phyloP scores from a whole-genome alignment of 2,888 invertebrate genomes.

The Drosophila leonis region DNA sequence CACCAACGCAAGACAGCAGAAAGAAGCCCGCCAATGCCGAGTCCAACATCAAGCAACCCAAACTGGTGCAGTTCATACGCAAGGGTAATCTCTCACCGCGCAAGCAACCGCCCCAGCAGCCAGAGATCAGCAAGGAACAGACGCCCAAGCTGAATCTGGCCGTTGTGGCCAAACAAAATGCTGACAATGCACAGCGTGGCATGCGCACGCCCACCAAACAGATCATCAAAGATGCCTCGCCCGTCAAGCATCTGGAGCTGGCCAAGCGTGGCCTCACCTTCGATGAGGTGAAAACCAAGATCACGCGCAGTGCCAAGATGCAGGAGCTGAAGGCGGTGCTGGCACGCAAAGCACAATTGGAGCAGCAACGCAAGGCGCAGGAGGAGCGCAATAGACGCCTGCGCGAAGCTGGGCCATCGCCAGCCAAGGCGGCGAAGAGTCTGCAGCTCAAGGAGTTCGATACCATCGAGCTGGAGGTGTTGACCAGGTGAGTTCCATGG shows the following conservation, averaged over 20 bases:
- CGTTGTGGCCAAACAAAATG: conserved; percentile 74
- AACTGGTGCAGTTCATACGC: conserved; percentile 84
- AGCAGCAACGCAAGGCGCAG: conserved; percentile 87
- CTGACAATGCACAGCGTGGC: conserved; percentile 78
- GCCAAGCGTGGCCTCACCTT: conserved; percentile 87
- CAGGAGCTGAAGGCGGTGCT: conserved; percentile 90
- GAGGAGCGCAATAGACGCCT: conserved; percentile 83
- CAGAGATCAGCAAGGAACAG: conserved; percentile 59
- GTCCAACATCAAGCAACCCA: conserved; percentile 76
- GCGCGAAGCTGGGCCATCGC: conserved; percentile 72
- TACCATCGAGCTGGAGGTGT: conserved; percentile 91
- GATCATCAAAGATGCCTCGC: conserved; percentile 84
- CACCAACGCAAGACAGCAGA: conserved; percentile 55
- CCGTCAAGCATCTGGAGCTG: conserved; percentile 84
- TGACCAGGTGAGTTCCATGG: conserved; percentile 87
- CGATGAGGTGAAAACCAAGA: conserved; percentile 89
- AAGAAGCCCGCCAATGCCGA: conserved; percentile 78
- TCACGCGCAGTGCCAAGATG: conserved; percentile 89
- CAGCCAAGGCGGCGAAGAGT: conserved; percentile 62
- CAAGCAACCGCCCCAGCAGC: conserved; percentile 65
- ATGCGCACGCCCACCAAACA: conserved; percentile 83
- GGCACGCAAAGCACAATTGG: conserved; percentile 88
- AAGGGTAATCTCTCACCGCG: conserved; percentile 84
- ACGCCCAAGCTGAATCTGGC: conserved; percentile 62
- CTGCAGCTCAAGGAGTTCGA: conserved; percentile 89